Evolutionary conservation across 53 echinoderm and acorn worm species (phyloP).

Genomic region (Temnopleurus reevesii): DNA sequence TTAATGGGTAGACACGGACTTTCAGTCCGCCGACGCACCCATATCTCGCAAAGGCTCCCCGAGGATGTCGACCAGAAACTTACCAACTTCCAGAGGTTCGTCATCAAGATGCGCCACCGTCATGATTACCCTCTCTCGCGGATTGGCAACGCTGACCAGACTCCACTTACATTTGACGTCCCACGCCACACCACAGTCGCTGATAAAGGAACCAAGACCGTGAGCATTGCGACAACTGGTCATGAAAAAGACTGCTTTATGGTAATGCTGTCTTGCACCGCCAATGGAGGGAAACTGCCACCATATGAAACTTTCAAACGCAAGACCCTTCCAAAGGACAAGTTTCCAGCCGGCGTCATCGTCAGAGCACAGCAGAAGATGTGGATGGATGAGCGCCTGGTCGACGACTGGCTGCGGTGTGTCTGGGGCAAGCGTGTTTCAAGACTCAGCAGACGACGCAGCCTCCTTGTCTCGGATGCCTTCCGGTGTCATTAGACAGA

Average conservation of each 20-base stretch:
- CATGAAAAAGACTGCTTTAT: conserved; percentile 50
- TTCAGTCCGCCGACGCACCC: not conserved
- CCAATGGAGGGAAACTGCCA: conserved; percentile 47
- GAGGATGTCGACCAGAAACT: not conserved
- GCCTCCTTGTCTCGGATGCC: conserved; percentile 50
- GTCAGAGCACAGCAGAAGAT: not conserved
- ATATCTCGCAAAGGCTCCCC: not conserved
- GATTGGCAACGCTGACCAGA: conserved; percentile 59
- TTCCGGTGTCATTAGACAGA: conserved; percentile 52
- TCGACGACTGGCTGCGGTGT: conserved; percentile 28
- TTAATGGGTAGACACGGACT: conserved; percentile 16
- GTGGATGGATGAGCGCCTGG: conserved; percentile 48
- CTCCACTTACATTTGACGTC: not conserved
- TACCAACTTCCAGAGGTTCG: conserved; percentile 9
- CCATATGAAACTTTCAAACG: conserved; percentile 41
- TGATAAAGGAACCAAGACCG: not conserved
- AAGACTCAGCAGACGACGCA: not conserved
- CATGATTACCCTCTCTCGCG: not conserved
- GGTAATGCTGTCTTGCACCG: conserved; percentile 15
- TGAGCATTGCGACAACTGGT: conserved; percentile 10
- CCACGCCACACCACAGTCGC: conserved; percentile 45
- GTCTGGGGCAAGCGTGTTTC: not conserved
- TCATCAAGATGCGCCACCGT: not conserved
- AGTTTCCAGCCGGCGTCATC: conserved; percentile 22
- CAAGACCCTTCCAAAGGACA: not conserved